Base-by-base conservation (phyloP, 2,797 vertebrate genomes). In the Uromys caudimaculatus region DNA sequence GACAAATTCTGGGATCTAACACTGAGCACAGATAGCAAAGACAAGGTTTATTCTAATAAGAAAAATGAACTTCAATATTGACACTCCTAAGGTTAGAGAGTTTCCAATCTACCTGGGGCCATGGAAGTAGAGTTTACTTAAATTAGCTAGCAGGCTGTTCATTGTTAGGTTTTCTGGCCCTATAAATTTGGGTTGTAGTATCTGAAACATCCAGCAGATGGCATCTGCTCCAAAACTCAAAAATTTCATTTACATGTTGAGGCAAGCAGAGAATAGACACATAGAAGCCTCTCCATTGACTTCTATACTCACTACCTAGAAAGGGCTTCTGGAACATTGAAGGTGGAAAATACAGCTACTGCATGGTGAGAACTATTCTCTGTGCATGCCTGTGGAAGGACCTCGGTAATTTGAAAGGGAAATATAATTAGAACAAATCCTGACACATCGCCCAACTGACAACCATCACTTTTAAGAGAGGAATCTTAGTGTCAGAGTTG, bases 171-270 rank as follows among this genome's bases (percentile, higher is more conserved):
- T 89, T 98, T 96, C 87, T 88, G 47, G 56, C 47, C 29, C 96
- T 0, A 44, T 58, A 73, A 84, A 17, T 97, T 95, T 95, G 75
- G 38, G 50, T 54, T 95, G 96, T 95, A 96, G 94, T 97, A 97
- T 94, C 96, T 47, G 54, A 73, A 89, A 67, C 73, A 75, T 96
- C 98, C 98, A 98, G 98, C 98, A 99, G 98, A 98, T 98, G 98
- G 98, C 98, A 97, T 95, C 97, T 98, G 98, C 82, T 96, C 96
- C 98, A 97, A 98, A 97, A 97, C 62, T 95, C 98, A 98, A 86
- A 91, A 50, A 89, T 62, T 64, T 60, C 90, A 73, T 97, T 97
- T 97, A 90, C 94, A 89, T 97, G 93, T 97, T 96, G 47, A 84
- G 94, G 84, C 95, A 96, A 75, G 96, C 89, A 96, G 96, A 89